Percentiles rank a stretch among this genome's conserved stretches.
Conservation (phyloP, 2,888 invertebrate species). For the Sphaerophoria taeniata region DNA sequence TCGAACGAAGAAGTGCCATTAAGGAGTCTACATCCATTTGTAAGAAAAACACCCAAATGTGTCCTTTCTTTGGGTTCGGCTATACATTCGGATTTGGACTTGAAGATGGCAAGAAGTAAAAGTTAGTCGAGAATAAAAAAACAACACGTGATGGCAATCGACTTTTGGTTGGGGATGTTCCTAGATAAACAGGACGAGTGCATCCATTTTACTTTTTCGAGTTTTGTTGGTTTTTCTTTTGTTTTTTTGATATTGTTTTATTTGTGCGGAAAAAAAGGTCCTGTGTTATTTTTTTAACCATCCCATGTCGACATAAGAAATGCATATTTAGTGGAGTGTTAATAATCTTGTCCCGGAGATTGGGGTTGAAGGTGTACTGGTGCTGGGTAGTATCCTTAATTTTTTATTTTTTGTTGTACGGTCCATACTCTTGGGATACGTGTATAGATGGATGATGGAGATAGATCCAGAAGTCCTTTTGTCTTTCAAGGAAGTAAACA, state of each 20-base stretch:
- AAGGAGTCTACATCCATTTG: slow-evolving; percentile 64
- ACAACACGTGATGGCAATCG: slow-evolving; percentile 53
- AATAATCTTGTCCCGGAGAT: slow-evolving; percentile 80
- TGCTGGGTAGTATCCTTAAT: slow-evolving; percentile 49
- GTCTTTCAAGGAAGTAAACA: slow-evolving; percentile 48
- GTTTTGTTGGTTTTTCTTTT: slow-evolving; percentile 70
- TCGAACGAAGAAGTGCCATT: slow-evolving; percentile 68
- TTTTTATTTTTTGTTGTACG: slow-evolving; percentile 11
- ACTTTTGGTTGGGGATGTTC: slow-evolving; percentile 41
- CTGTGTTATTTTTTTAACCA: slow-evolving; percentile 53
- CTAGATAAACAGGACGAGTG: slow-evolving; percentile 71
- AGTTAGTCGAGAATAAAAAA: slow-evolving; percentile 54
- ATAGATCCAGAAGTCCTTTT: slow-evolving; percentile 28
- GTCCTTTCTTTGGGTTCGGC: slow-evolving; percentile 30
- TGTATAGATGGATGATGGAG: too few relatives aligned
- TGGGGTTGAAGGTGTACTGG: slow-evolving; percentile 70
- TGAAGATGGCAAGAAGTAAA: slow-evolving; percentile 52
- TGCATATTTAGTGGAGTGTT: slow-evolving; percentile 83
- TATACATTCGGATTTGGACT: too few relatives aligned
- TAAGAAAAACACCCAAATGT: slow-evolving; percentile 70
- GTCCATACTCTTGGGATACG: slow-evolving; percentile 26
- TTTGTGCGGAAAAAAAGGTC: slow-evolving; percentile 37
- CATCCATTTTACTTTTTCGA: slow-evolving; percentile 70
- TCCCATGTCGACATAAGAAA: slow-evolving; percentile 77
- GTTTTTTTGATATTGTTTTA: slow-evolving; percentile 1